These are phyloP conservation scores for Vollenhovia emeryi DNA, from an alignment of 1,140 invertebrate genomes.

Conservation along the genomic window DNA sequence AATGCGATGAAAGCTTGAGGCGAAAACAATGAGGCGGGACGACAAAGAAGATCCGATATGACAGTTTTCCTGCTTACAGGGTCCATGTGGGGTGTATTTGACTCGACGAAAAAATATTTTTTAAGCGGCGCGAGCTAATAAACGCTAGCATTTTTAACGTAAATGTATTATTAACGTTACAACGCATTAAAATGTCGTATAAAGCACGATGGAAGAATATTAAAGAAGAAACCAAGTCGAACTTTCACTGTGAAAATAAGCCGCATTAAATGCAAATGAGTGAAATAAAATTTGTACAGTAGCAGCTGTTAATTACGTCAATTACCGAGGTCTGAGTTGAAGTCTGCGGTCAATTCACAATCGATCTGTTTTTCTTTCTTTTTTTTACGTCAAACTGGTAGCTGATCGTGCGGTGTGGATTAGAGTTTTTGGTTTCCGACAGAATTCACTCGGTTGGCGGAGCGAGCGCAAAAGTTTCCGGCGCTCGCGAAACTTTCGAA, in stretches of 20 bases:
- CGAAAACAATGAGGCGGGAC: neutral
- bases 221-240: neutral
- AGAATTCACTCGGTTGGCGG: constrained; percentile 60
- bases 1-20: neutral
- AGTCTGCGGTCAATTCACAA: neutral
- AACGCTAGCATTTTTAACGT: neutral
- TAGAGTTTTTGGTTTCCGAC: constrained; percentile 60
- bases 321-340: neutral
- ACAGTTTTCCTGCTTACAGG: neutral
- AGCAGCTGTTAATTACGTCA: neutral
- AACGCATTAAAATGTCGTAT: neutral
- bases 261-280: neutral
- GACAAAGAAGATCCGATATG: neutral
- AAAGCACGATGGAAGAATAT: neutral
- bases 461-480: constrained; percentile 70
- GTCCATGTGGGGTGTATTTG: too few relatives aligned
- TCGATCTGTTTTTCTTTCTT: too few relatives aligned
- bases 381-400: neutral
- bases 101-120: neutral
- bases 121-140: neutral
- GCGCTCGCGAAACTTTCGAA: constrained; percentile 70
- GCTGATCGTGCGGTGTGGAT: constrained; percentile 30
- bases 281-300: neutral
- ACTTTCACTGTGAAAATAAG: neutral
- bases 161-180: neutral